Evolutionary conservation across 2,888 invertebrate genomes (phyloP).

Genomic region (Tachystola acroxantha): DNA sequence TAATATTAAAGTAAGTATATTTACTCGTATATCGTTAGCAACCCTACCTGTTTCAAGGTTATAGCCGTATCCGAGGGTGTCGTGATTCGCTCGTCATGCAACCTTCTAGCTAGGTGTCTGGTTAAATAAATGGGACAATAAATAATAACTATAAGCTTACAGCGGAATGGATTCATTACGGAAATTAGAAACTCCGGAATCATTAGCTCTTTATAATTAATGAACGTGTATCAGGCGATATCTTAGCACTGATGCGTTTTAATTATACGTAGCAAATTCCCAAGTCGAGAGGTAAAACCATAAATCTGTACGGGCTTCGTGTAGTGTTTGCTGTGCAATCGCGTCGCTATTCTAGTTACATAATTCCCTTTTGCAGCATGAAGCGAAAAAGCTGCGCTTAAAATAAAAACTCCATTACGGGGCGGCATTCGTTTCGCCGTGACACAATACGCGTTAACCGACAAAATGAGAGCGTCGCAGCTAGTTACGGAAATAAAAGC

Average conservation of each 20-base stretch:
- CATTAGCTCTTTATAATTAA: slow-evolving; percentile 10
- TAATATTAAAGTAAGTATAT: slow-evolving; percentile 16
- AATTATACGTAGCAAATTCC: slow-evolving; percentile 28
- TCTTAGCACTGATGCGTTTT: slow-evolving; percentile 10
- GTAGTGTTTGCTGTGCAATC: slow-evolving; percentile 52
- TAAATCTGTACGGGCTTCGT: slow-evolving; percentile 38
- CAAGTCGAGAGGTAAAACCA: slow-evolving; percentile 42
- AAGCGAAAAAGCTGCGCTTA: slow-evolving; percentile 59
- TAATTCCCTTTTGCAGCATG: slow-evolving; percentile 50
- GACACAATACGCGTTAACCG: slow-evolving; percentile 69
- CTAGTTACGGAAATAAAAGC: slow-evolving; percentile 71
- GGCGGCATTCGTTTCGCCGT: slow-evolving; percentile 59
- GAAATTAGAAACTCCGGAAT: slow-evolving; percentile 18
- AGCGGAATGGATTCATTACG: too few relatives aligned
- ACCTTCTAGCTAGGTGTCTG: slow-evolving; percentile 19
- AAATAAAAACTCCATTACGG: slow-evolving; percentile 69
- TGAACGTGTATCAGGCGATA: slow-evolving; percentile 4
- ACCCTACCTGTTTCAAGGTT: slow-evolving; percentile 24
- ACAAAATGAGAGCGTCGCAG: slow-evolving; percentile 66
- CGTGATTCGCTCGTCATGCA: slow-evolving; percentile 24
- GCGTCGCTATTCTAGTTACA: slow-evolving; percentile 53
- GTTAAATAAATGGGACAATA: slow-evolving; percentile 22
- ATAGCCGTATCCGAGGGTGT: slow-evolving; percentile 22
- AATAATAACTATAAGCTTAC: slow-evolving; percentile 27
- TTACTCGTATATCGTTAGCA: slow-evolving; percentile 19